These are phyloP conservation scores for Watsonalla binaria DNA, from an alignment of 2,888 invertebrate species.

Conservation along the genomic window DNA sequence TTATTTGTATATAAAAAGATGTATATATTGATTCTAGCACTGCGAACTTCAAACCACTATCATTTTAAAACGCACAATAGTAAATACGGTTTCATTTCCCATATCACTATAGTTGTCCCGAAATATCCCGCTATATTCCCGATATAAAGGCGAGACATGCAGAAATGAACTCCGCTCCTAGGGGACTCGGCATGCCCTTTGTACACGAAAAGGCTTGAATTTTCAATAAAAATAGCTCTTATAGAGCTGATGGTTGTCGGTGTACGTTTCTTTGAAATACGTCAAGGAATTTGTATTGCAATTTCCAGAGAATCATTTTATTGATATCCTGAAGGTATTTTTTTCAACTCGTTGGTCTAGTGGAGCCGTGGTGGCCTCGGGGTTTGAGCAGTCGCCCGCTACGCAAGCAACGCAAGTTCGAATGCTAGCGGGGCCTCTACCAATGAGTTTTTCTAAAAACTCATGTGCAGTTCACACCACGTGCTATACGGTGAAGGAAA, in stretches of 20 bases:
- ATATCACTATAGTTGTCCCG: not conserved
- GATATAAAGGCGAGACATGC: constrained; percentile 3
- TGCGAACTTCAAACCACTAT: too few relatives aligned
- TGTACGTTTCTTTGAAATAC: not conserved
- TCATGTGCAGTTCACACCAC: too few relatives aligned
- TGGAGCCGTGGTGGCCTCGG: too few relatives aligned
- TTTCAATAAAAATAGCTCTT: constrained; percentile 27
- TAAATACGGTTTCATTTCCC: not conserved
- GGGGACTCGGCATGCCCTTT: constrained; percentile 8
- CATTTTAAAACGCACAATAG: too few relatives aligned
- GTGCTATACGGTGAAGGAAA: too few relatives aligned
- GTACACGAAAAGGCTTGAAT: constrained; percentile 23
- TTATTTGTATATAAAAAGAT: too few relatives aligned
- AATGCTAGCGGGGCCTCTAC: too few relatives aligned
- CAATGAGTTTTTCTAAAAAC: too few relatives aligned
- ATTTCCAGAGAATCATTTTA: not conserved
- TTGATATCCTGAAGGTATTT: not conserved
- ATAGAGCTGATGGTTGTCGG: constrained; percentile 4
- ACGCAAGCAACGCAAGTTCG: too few relatives aligned
- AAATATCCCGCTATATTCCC: not conserved
- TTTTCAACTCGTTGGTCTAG: too few relatives aligned
- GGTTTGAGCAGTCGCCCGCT: too few relatives aligned
- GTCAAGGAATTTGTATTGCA: not conserved
- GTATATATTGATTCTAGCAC: too few relatives aligned
- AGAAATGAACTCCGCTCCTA: constrained; percentile 2